Evolutionary conservation across 2,113 vertebrate genomes (phyloP).

Genomic region (Vulpes ferrilata): DNA sequence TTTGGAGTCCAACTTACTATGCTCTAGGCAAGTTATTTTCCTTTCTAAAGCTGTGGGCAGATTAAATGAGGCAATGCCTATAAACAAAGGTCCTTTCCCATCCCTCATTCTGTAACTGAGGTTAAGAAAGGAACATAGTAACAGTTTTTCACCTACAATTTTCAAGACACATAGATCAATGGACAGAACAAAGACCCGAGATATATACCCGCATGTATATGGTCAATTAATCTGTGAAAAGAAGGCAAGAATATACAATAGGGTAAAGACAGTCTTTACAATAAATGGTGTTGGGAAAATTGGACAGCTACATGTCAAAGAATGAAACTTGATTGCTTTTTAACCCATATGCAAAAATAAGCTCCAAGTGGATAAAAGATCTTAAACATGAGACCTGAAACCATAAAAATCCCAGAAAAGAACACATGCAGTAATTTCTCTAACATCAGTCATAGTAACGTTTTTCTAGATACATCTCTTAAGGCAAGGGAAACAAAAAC

Average conservation of each 20-base stretch:
- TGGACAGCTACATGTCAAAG: not conserved
- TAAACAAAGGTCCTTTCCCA: not conserved
- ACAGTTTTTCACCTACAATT: not conserved
- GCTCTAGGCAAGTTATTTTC: not conserved
- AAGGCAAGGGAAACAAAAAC: not conserved
- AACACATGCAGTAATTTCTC: not conserved
- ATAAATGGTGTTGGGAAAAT: not conserved
- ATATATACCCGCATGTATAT: not conserved
- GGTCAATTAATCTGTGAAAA: not conserved
- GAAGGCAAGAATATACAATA: not conserved
- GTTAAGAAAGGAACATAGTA: not conserved
- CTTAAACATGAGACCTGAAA: not conserved
- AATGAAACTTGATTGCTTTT: not conserved
- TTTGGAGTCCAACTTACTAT: not conserved
- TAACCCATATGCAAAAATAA: not conserved
- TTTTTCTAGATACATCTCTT: not conserved
- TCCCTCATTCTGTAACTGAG: not conserved
- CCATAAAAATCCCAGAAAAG: not conserved
- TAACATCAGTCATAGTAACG: not conserved
- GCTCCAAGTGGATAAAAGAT: not conserved
- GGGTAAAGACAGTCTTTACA: not conserved
- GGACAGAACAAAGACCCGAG: not conserved
- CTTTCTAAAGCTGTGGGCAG: not conserved
- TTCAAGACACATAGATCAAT: not conserved
- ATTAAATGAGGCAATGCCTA: not conserved